Conservation (phyloP, 2,797 vertebrate genomes). For the Myripristis murdjan region DNA sequence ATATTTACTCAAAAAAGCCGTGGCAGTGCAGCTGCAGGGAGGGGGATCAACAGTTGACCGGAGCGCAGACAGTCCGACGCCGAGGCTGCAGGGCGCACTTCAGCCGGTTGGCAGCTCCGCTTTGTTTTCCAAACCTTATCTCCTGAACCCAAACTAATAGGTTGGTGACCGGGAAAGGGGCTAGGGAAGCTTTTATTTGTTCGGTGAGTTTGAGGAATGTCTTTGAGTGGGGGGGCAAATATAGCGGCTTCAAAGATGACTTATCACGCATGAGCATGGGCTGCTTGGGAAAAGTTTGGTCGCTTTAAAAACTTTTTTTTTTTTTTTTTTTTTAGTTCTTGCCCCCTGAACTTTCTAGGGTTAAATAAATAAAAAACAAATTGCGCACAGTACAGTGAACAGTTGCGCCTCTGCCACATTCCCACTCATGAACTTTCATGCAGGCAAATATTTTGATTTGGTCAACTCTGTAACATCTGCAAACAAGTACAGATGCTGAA, state of each 20-base stretch:
- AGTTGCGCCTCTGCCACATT: background rate
- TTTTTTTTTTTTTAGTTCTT: too few species aligned
- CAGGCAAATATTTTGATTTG: background rate
- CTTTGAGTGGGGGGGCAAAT: slow-evolving; percentile 36
- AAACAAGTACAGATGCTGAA: background rate
- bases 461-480: background rate
- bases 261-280: slow-evolving; percentile 8
- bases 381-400: background rate
- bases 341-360: background rate
- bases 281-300: slow-evolving; percentile 15
- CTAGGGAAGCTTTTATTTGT: slow-evolving; percentile 63
- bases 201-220: slow-evolving; percentile 72
- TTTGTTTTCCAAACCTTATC: slow-evolving; percentile 89
- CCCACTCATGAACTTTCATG: background rate
- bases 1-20: slow-evolving; percentile 10
- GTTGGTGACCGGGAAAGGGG: slow-evolving; percentile 82
- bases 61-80: slow-evolving; percentile 91
- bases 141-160: slow-evolving; percentile 74
- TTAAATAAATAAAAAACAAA: too few species aligned
- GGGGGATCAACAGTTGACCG: slow-evolving; percentile 87
- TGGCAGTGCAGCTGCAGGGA: slow-evolving; percentile 63
- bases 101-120: slow-evolving; percentile 84
- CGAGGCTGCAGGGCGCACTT: slow-evolving; percentile 85
- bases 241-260: slow-evolving; percentile 12
- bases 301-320: slow-evolving; percentile 6